A percentile compares a stretch with the other conserved stretches of the same genome.
These are phyloP conservation scores for Sinelater perroti DNA, from an alignment of 2,888 invertebrate genomes.

Conservation along the genomic window DNA sequence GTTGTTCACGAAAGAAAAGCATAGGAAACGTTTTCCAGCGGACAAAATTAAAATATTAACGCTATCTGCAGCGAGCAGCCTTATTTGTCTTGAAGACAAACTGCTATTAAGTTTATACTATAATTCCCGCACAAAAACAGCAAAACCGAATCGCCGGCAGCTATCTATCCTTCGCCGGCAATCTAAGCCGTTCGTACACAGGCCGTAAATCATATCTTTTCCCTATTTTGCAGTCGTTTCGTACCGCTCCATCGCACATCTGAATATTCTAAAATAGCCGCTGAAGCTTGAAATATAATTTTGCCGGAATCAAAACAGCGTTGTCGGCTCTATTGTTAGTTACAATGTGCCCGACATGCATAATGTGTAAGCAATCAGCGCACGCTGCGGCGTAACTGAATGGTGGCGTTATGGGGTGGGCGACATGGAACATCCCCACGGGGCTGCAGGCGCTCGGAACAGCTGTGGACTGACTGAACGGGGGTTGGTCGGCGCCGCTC, in stretches of 20 bases:
- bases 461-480: slow-evolving; percentile 53
- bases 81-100: not conserved
- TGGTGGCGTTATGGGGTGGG: slow-evolving; percentile 47
- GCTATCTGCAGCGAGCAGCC: not conserved
- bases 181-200: slow-evolving; percentile 29
- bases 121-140: slow-evolving; percentile 4
- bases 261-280: slow-evolving; percentile 46
- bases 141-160: slow-evolving; percentile 12
- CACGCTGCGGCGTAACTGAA: slow-evolving; percentile 48
- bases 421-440: slow-evolving; percentile 37
- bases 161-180: slow-evolving; percentile 19
- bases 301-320: slow-evolving; percentile 46
- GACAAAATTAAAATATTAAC: slow-evolving; percentile 4
- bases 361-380: slow-evolving; percentile 61
- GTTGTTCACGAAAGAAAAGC: too few relatives aligned
- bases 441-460: slow-evolving; percentile 45
- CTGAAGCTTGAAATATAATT: slow-evolving; percentile 48
- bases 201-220: slow-evolving; percentile 41
- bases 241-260: slow-evolving; percentile 45
- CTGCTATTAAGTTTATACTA: not conserved
- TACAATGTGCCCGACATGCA: slow-evolving; percentile 58
- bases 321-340: slow-evolving; percentile 45
- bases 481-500: slow-evolving; percentile 46
- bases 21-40: too few relatives aligned
- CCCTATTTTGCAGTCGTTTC: slow-evolving; percentile 44